Evolutionary conservation across 1,140 invertebrate genomes (phyloP).

Genomic region (Lepidurus couesii): DNA sequence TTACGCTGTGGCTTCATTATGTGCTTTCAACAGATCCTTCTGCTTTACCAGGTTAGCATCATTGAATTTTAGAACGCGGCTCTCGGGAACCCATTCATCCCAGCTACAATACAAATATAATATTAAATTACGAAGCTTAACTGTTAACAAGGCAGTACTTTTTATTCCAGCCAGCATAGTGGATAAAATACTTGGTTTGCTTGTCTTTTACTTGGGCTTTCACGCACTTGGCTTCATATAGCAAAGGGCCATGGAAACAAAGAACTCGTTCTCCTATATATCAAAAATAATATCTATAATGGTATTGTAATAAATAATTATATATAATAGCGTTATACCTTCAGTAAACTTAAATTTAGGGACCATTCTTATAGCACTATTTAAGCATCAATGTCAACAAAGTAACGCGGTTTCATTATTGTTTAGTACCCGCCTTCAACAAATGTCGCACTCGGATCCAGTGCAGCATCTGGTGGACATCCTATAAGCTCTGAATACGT

Average conservation of each 20-base stretch:
- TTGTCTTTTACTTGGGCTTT: slow-evolving; percentile 79
- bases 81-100: slow-evolving; percentile 97
- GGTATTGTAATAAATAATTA: slow-evolving; percentile 23
- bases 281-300: slow-evolving; percentile 34
- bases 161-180: slow-evolving; percentile 97
- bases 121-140: slow-evolving; percentile 26
- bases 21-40: slow-evolving; percentile 78
- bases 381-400: too few species aligned
- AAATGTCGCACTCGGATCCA: too few species aligned
- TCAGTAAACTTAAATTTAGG: neutral
- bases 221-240: slow-evolving; percentile 93
- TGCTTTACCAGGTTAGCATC: slow-evolving; percentile 84
- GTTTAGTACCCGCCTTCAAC: too few species aligned
- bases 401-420: too few species aligned
- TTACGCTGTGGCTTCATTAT: slow-evolving; percentile 55
- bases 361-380: neutral
- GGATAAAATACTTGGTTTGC: slow-evolving; percentile 84
- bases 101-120: slow-evolving; percentile 56
- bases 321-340: neutral
- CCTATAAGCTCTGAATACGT: too few species aligned
- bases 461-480: too few species aligned
- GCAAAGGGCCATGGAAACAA: slow-evolving; percentile 90
- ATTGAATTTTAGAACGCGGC: slow-evolving; percentile 84
- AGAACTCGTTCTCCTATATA: slow-evolving; percentile 82
- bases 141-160: slow-evolving; percentile 57